Conservation (phyloP, 2,113 vertebrate genomes). For the Anser brachyrhynchus region DNA sequence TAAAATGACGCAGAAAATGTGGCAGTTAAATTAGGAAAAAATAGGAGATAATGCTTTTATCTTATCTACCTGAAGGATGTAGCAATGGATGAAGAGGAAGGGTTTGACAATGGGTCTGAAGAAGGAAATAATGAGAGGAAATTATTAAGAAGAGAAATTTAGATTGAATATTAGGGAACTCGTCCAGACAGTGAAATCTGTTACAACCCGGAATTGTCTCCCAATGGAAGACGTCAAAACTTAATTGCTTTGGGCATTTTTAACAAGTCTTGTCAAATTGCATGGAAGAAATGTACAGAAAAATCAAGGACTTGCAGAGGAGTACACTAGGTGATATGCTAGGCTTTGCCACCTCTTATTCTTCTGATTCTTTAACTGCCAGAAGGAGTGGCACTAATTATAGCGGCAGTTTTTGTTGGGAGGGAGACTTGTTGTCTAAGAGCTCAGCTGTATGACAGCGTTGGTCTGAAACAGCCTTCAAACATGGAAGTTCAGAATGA, state of each 20-base stretch:
- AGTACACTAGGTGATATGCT: neutral
- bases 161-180: conserved; percentile 8
- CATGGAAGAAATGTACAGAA: neutral
- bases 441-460: neutral
- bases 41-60: neutral
- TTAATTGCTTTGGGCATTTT: conserved; percentile 45
- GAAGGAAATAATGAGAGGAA: conserved; percentile 29
- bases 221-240: neutral
- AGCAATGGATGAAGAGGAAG: neutral
- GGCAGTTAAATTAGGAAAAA: neutral
- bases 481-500: neutral
- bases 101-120: neutral
- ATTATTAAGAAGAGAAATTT: conserved; percentile 30
- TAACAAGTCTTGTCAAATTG: conserved; percentile 17
- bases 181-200: neutral
- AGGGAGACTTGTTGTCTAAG: neutral
- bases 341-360: neutral
- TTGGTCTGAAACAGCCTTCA: rapidly evolving
- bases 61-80: neutral
- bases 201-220: conserved; percentile 21
- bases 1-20: neutral
- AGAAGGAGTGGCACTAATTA: neutral
- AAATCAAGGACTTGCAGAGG: neutral
- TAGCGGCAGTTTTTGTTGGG: neutral
- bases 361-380: neutral